Base-by-base conservation (phyloP, 2,888 invertebrate species). In the Julus scandinavius region DNA sequence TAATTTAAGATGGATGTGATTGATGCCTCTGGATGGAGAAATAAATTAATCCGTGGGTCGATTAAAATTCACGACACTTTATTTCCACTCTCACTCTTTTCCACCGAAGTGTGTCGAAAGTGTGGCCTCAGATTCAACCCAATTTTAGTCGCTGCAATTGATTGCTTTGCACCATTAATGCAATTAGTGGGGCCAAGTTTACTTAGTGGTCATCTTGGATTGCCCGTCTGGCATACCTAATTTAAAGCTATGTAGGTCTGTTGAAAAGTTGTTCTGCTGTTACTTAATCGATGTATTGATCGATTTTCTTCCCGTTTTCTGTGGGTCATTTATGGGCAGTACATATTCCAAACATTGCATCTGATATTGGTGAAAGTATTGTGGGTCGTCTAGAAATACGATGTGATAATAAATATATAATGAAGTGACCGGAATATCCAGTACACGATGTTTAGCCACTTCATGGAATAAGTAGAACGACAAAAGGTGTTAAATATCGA, bases 121-220 rank as follows among this genome's bases (percentile, higher is more conserved):
- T 58, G 58, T 58, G 58, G n/a, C 58, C 58, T 58, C 58, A 7
- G 54, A 58, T 58, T 17, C 58, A n/a, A 5, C 58, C 15, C 58
- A 58, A 17, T 58, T 58, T 29, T 58, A 17, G n/a, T 6, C 17
- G 58, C 58, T 17, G 58, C 58, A 58, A 58, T 58, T 58, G 17
- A 58, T 58, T 58, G 58, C 58, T 58, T 58, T 58, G 5, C 17
- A 58, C 58, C 58, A n/a, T n/a, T 58, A 58, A 58, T 58, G n/a
- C 58, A 58, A 58, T 58, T 58, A 58, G n/a, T 58, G n/a, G n/a
- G 58, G 58, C 58, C 58, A 58, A 58, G 58, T 58, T 58, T 58
- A 58, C 58, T 58, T 58, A 17, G 58, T n/a, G 58, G 58, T 17
- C 58, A 58, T 58, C 58, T 58, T 17, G 58, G 58, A n/a, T 58